A percentile compares a stretch with the other conserved stretches of the same genome.
These are phyloP conservation scores for Macaria notata DNA, from an alignment of 2,888 invertebrate species.

Conservation along the genomic window DNA sequence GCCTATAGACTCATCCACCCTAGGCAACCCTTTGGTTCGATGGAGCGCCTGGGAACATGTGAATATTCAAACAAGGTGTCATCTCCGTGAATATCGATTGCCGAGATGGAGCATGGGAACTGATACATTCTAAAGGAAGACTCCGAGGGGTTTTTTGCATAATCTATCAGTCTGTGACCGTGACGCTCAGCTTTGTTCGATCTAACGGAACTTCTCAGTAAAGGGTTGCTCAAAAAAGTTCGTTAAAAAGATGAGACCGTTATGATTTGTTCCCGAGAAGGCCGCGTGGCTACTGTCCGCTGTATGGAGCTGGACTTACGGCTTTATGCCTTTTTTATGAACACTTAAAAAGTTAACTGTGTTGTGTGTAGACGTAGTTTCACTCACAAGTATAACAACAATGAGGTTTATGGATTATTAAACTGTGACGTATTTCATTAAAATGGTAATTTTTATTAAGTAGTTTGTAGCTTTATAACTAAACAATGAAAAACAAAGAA, in stretches of 20 bases:
- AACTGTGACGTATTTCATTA: background rate
- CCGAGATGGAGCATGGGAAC: conserved; percentile 77
- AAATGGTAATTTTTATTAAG: too few species aligned
- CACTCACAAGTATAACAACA: background rate
- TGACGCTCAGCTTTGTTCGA: conserved; percentile 58
- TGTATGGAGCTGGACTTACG: conserved; percentile 39
- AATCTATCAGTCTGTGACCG: conserved; percentile 70
- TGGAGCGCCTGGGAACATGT: conserved; percentile 68
- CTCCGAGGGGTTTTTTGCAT: conserved; percentile 72
- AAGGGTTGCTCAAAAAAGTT: conserved; percentile 67
- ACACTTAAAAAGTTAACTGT: conserved; percentile 44
- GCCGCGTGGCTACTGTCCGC: conserved; percentile 60
- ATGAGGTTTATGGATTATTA: too few species aligned
- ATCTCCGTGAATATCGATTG: conserved; percentile 82
- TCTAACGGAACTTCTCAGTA: conserved; percentile 66
- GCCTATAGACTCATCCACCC: conserved; percentile 77
- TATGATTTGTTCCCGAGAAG: conserved; percentile 53
- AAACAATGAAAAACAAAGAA: too few species aligned
- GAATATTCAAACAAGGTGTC: conserved; percentile 83
- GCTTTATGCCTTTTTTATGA: conserved; percentile 34
- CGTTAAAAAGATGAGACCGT: conserved; percentile 72
- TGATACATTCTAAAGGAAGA: conserved; percentile 78
- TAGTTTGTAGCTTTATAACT: too few species aligned
- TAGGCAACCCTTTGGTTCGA: conserved; percentile 65
- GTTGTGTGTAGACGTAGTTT: conserved; percentile 44